Conservation (phyloP, 1,140 invertebrate species). For the Drosophila watanabei region DNA sequence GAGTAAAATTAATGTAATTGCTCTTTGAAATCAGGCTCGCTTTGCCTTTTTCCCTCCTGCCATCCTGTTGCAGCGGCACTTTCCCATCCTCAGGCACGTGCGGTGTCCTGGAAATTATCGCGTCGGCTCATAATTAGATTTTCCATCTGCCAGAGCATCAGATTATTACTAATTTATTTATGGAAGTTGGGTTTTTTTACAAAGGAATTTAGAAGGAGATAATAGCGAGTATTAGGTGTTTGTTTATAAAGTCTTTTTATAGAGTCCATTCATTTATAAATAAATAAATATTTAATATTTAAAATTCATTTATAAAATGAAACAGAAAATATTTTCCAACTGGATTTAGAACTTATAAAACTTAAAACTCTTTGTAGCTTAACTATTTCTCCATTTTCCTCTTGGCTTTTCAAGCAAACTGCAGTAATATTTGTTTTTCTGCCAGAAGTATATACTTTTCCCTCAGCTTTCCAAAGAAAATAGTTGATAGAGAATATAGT, state of each 20-base stretch:
- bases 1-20: conserved; percentile 63
- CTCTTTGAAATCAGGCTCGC: conserved; percentile 44
- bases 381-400: background rate
- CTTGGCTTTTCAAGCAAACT: background rate
- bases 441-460: conserved; percentile 1
- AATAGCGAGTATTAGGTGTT: background rate
- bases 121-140: conserved; percentile 48
- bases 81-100: conserved; percentile 10
- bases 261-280: too few relatives aligned
- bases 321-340: background rate
- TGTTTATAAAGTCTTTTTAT: too few relatives aligned
- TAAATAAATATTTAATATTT: background rate
- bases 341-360: background rate
- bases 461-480: conserved; percentile 1
- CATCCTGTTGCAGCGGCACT: background rate
- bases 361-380: background rate
- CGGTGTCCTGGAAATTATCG: conserved; percentile 21
- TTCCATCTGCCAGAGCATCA: conserved; percentile 20
- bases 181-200: background rate
- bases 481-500: conserved; percentile 23
- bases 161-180: conserved; percentile 22
- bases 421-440: background rate
- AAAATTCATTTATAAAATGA: background rate
- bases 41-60: background rate
- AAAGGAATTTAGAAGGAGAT: background rate